Evolutionary conservation across 2,797 vertebrate genomes (phyloP).

Genomic region (Molossus alvarezi): DNA sequence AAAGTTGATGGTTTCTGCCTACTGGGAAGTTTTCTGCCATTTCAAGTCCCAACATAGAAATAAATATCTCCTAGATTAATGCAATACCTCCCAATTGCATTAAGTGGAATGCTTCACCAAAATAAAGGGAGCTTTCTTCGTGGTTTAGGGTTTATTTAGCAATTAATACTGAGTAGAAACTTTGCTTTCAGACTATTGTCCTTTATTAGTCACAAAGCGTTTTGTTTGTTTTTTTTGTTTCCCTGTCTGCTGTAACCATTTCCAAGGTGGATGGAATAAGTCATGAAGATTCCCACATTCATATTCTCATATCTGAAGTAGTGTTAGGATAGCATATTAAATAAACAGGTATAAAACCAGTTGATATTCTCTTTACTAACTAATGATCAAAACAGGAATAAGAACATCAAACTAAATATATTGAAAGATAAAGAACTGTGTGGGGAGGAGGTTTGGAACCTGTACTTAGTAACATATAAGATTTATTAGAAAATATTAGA

Average conservation of each 20-base stretch:
- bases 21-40: too few relatives aligned
- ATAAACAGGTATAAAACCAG: neutral
- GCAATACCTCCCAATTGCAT: too few relatives aligned
- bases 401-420: neutral
- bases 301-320: neutral
- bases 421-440: conserved; percentile 23
- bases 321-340: neutral
- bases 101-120: neutral
- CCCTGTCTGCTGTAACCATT: neutral
- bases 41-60: too few relatives aligned
- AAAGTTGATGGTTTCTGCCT: too few relatives aligned
- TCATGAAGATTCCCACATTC: neutral
- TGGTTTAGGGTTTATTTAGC: conserved; percentile 40
- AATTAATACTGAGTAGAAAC: neutral
- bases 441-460: neutral
- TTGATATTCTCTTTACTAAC: neutral
- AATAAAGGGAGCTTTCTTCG: neutral
- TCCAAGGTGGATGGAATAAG: neutral
- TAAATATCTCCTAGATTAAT: too few relatives aligned
- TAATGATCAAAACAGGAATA: neutral
- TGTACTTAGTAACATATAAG: neutral
- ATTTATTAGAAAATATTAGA: conserved; percentile 63
- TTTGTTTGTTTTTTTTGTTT: neutral
- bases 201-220: neutral
- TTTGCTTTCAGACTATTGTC: neutral